Conservation (phyloP, 2,888 invertebrate species). For the Aethes cnicana region DNA sequence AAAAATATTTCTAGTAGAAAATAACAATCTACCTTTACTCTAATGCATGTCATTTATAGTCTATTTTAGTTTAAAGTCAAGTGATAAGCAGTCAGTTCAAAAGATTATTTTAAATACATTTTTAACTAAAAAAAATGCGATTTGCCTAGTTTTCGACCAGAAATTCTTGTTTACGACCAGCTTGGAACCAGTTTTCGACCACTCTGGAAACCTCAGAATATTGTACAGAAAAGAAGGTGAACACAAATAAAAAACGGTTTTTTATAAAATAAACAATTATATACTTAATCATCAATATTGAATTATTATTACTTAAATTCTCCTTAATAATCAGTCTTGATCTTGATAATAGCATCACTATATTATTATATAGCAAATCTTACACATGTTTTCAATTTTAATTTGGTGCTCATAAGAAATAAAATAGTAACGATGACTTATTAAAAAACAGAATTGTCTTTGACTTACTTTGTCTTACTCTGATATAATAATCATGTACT, state of each 20-base stretch:
- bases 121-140: slow-evolving; percentile 28
- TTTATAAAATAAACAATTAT: slow-evolving; percentile 11
- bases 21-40: slow-evolving; percentile 29
- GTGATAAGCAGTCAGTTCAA: slow-evolving; percentile 24
- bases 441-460: too few species aligned
- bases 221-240: slow-evolving; percentile 29
- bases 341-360: too few species aligned
- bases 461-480: too few species aligned
- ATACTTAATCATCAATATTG: too few species aligned
- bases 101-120: slow-evolving; percentile 26
- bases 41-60: slow-evolving; percentile 37
- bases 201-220: slow-evolving; percentile 32
- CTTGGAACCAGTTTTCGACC: slow-evolving; percentile 32
- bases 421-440: too few species aligned
- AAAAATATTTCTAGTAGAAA: slow-evolving; percentile 32
- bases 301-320: too few species aligned
- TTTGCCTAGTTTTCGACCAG: slow-evolving; percentile 30
- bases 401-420: too few species aligned
- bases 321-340: too few species aligned
- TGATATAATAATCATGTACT: too few species aligned
- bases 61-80: too few species aligned
- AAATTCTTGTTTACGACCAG: slow-evolving; percentile 32
- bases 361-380: too few species aligned
- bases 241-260: slow-evolving; percentile 9
- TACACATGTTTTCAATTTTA: too few species aligned